These are phyloP conservation scores for Rosalia funebris DNA, from an alignment of 2,888 invertebrate species.

Conservation along the genomic window DNA sequence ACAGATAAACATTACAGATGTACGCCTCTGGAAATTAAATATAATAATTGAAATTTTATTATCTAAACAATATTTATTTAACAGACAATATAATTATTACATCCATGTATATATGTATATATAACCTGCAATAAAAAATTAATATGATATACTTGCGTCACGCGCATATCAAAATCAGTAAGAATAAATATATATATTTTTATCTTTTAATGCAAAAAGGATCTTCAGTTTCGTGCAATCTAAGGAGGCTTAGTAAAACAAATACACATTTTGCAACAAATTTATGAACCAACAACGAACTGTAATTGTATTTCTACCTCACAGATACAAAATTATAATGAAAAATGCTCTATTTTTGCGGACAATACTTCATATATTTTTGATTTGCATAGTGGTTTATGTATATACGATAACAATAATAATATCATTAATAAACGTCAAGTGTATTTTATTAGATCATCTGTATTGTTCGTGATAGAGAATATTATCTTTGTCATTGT, in stretches of 20 bases:
- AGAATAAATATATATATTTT: slow-evolving; percentile 21
- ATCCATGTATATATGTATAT: background rate
- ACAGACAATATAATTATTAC: slow-evolving; percentile 13
- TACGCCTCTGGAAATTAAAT: background rate
- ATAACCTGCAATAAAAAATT: slow-evolving; percentile 14
- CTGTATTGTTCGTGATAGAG: no score
- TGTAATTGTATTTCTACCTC: no score
- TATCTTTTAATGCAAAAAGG: slow-evolving; percentile 20
- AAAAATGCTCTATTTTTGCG: no score
- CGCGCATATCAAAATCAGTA: slow-evolving; percentile 19
- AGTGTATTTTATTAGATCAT: no score
- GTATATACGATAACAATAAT: no score
- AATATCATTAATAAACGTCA: no score
- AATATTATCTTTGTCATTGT: no score
- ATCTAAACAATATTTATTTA: slow-evolving; percentile 25
- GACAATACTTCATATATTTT: no score
- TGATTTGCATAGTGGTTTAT: no score
- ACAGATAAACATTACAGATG: no score
- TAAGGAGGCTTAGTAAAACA: slow-evolving; percentile 2
- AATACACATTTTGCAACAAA: background rate
- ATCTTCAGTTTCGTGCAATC: background rate
- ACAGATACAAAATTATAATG: no score
- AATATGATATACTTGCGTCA: slow-evolving; percentile 19
- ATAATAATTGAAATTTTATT: slow-evolving; percentile 8
- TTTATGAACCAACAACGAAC: no score